Percentiles rank a stretch among this genome's conserved stretches.
Evolutionary conservation across 2,888 invertebrate species (phyloP).

Genomic region (Mimas tiliae): DNA sequence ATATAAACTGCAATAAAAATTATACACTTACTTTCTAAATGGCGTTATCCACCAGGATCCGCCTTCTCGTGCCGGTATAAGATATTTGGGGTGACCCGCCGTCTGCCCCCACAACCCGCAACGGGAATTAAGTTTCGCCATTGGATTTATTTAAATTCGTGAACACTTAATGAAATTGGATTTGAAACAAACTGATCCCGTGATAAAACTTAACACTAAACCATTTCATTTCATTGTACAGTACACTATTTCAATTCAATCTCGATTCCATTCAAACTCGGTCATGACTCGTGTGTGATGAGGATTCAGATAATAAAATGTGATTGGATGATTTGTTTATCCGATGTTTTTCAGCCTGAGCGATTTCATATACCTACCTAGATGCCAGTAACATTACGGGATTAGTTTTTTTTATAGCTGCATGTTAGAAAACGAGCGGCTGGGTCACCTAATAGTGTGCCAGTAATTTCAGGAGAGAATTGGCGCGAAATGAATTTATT

Average conservation of each 20-base stretch:
- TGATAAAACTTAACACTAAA: constrained; percentile 30
- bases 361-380: constrained; percentile 18
- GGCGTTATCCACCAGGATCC: no score
- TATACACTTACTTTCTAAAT: no score
- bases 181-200: constrained; percentile 28
- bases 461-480: no score
- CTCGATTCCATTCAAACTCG: constrained; percentile 18
- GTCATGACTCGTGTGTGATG: not conserved
- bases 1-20: not conserved
- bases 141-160: constrained; percentile 28
- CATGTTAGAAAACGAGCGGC: not conserved
- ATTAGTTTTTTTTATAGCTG: not conserved
- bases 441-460: no score
- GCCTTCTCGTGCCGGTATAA: no score
- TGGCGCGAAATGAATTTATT: no score
- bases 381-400: not conserved
- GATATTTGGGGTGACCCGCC: no score
- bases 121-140: not conserved
- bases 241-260: constrained; percentile 30
- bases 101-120: no score
- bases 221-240: constrained; percentile 10
- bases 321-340: constrained; percentile 22
- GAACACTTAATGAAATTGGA: constrained; percentile 38
- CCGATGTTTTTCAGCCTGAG: constrained; percentile 28
- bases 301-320: constrained; percentile 29